Percentiles rank a stretch among this genome's conserved stretches.
phyloP scores from a whole-genome alignment of 2,113 vertebrate species.

The Gadus macrocephalus region DNA sequence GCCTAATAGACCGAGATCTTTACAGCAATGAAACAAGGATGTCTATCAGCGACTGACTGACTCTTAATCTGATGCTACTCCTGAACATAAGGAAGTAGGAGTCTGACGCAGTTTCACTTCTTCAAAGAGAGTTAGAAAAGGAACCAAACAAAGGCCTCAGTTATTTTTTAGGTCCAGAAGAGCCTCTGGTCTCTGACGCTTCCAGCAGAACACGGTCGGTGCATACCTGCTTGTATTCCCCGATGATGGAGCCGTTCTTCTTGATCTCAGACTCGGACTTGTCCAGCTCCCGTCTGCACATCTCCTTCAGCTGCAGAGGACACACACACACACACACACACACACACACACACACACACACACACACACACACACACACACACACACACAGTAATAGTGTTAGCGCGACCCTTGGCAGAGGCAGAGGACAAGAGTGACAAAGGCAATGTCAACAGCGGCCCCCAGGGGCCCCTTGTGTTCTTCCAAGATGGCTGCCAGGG shows the following conservation, averaged over 20 bases:
- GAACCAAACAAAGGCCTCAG: no score
- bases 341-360: slow-evolving; percentile 5
- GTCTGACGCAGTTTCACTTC: no score
- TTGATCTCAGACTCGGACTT: slow-evolving; percentile 96
- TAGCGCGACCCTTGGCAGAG: slow-evolving; percentile 10
- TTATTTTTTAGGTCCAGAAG: no score
- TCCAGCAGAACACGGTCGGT: background rate
- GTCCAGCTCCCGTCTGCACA: slow-evolving; percentile 94
- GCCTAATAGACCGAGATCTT: no score
- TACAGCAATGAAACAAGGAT: no score
- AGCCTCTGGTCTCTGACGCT: no score
- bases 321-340: slow-evolving; percentile 17
- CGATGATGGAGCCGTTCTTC: slow-evolving; percentile 97
- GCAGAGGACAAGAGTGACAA: slow-evolving; percentile 33
- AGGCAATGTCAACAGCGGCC: slow-evolving; percentile 7
- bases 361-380: slow-evolving; percentile 21
- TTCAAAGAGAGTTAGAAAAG: no score
- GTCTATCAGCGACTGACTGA: no score
- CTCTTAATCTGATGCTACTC: no score
- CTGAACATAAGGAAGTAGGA: no score
- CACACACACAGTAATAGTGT: slow-evolving; percentile 14
- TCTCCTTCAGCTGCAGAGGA: slow-evolving; percentile 87
- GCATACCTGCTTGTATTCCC: slow-evolving; percentile 96
- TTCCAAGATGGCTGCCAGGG: slow-evolving; percentile 9
- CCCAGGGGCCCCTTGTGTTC: slow-evolving; percentile 24